Evolutionary conservation across 64 coral and sea anemone genomes (phyloP).

Genomic region (Acropora tenuis): DNA sequence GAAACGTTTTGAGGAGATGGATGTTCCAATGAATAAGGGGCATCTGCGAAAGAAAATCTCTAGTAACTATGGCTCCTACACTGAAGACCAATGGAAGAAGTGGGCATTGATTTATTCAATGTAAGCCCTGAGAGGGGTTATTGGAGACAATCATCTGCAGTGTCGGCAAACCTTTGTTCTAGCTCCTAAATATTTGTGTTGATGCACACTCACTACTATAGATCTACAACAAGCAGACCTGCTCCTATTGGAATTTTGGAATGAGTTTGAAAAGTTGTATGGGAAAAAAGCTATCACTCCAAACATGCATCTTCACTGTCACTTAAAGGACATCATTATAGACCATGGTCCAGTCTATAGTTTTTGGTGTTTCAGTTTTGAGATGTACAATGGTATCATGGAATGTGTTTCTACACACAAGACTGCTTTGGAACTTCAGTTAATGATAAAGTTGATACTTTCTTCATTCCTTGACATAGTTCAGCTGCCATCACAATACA

Average conservation of each 20-base stretch:
- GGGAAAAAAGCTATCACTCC: constrained; percentile 7
- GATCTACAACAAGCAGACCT: neutral
- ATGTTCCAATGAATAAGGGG: neutral
- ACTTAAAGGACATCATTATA: neutral
- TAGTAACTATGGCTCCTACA: neutral
- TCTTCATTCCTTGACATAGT: neutral
- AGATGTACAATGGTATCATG: neutral
- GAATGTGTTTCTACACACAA: neutral
- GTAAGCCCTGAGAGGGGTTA: neutral
- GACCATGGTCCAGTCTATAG: neutral
- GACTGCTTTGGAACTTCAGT: neutral
- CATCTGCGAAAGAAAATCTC: neutral
- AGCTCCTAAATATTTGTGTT: constrained; percentile 17
- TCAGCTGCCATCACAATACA: too few relatives aligned
- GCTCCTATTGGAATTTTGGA: constrained; percentile 20
- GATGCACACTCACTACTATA: neutral
- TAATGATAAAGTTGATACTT: neutral
- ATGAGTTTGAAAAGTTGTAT: constrained; percentile 17
- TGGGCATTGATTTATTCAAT: neutral
- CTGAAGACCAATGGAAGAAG: neutral
- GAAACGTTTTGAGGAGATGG: neutral
- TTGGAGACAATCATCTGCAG: constrained; percentile 37
- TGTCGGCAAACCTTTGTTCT: constrained; percentile 60
- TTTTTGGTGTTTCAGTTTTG: constrained; percentile 22
- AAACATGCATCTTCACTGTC: constrained; percentile 18